A percentile compares a stretch with the other conserved stretches of the same genome.
Evolutionary conservation across 92 coral and sea anemone species (phyloP).

Genomic region (Epizoanthus illoricatus): DNA sequence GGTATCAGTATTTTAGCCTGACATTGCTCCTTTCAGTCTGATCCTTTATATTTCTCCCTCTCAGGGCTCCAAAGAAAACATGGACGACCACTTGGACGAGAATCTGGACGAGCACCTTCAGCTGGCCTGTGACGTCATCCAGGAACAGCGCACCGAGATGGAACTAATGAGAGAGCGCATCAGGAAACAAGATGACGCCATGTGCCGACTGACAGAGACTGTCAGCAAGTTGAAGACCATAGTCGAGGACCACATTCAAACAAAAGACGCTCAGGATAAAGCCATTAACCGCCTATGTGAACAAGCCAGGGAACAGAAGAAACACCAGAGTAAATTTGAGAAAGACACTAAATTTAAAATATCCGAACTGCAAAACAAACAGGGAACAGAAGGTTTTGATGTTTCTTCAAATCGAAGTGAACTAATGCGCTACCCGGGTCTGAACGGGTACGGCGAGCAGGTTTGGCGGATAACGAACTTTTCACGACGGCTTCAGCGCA

Average conservation of each 20-base stretch:
- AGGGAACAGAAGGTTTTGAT: constrained; percentile 25
- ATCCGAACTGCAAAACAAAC: constrained; percentile 55
- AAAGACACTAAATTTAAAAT: constrained; percentile 54
- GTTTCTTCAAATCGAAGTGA: constrained; percentile 33
- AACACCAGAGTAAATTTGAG: constrained; percentile 61
- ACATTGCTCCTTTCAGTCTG: not conserved
- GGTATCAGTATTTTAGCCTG: not conserved
- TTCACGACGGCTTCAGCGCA: constrained; percentile 74
- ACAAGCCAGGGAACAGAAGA: constrained; percentile 78
- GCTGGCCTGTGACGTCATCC: constrained; percentile 75
- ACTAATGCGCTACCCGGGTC: constrained; percentile 63
- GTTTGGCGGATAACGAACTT: constrained; percentile 85
- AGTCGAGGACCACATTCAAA: constrained; percentile 69
- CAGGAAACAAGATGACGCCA: constrained; percentile 70
- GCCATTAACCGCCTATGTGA: constrained; percentile 68
- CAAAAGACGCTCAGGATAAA: constrained; percentile 71
- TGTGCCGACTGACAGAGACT: constrained; percentile 69
- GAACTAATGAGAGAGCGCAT: constrained; percentile 74
- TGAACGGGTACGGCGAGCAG: constrained; percentile 86
- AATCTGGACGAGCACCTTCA: constrained; percentile 73
- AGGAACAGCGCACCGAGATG: constrained; percentile 79
- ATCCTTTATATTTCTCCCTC: not conserved
- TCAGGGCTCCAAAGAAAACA: constrained; percentile 68
- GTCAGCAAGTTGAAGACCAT: constrained; percentile 66
- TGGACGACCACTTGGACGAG: constrained; percentile 72